Base-by-base conservation (phyloP, 2,888 invertebrate species). In the Folsomia candida region DNA sequence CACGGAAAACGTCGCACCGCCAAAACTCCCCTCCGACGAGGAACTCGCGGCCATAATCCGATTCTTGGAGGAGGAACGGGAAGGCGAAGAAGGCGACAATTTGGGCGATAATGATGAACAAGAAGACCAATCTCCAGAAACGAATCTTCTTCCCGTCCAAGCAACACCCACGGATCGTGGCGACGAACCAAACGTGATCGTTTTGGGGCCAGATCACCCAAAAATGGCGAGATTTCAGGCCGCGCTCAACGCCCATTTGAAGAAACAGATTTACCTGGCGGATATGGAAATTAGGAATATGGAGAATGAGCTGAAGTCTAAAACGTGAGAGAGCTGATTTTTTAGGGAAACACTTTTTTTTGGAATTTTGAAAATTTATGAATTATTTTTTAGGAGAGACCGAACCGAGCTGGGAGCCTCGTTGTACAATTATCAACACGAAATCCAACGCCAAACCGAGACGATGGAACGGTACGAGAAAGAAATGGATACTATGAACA, bases 201-300 rank as follows among this genome's bases (percentile, higher is more conserved):
- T 90, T 37, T 83, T 92, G 74, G 88, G 90, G 72, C 87, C 91
- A 0, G 86, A 90, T 67, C 91, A 92, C 82, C 90, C 90, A 0
- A 85, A 91, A 62, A 87, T 92, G 87, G 86, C 87, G 79, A 87
- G 87, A 79, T 92, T 92, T 83, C 92, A 92, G 84, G 84, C 86
- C 73, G 87, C 90, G 0, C 85, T 92, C 1, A 87, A 86, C 78
- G 84, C 86, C 51, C 90, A 91, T 82, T 85, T 92, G 0, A 80
- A 86, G 60, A 87, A 87, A 67, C 89, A 91, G 74, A 88, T 90
- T 80, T 84, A 86, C 24, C 86, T 87, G 68, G 85, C 91, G 0
- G 85, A 87, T 59, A 87, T 87, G 70, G 90, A 92, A 82, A 88
- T 91, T 66, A 82, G 85, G 1, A 88, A 89, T 75, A 84, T 90